Conservation (phyloP, 2,888 invertebrate species). For the Dioctria rufipes region DNA sequence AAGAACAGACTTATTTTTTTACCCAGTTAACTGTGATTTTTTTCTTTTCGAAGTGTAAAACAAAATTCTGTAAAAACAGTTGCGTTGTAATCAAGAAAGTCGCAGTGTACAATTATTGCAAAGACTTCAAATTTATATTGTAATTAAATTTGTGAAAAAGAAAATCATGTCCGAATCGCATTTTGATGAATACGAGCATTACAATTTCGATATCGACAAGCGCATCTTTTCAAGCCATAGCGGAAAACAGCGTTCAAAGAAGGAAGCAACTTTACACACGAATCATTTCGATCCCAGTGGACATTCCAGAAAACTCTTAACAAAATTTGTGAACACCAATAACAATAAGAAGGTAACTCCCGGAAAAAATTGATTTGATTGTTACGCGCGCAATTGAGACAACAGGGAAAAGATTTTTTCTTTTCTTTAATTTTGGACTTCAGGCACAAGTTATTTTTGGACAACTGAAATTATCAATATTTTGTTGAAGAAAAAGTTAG, state of each 20-base stretch:
- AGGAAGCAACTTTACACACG: conserved; percentile 89
- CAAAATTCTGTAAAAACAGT: background rate
- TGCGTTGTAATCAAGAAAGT: background rate
- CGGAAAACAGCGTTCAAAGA: conserved; percentile 92
- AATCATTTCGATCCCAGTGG: conserved; percentile 94
- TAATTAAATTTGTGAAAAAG: conserved; percentile 3
- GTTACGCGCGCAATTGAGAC: background rate
- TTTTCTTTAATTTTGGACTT: background rate
- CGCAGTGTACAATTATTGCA: background rate
- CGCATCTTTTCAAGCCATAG: conserved; percentile 88
- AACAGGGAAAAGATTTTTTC: background rate
- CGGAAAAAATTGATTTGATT: conserved; percentile 20
- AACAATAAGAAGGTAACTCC: conserved; percentile 79
- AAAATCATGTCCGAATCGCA: conserved; percentile 84
- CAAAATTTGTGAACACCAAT: conserved; percentile 88
- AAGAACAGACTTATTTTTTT: background rate
- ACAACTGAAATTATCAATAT: background rate
- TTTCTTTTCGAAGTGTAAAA: conserved; percentile 6
- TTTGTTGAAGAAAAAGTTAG: background rate
- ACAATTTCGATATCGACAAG: conserved; percentile 95
- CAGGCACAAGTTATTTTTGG: conserved; percentile 14
- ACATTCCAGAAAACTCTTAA: conserved; percentile 92
- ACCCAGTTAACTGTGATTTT: background rate
- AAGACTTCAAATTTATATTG: background rate
- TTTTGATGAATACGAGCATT: conserved; percentile 94